Evolutionary conservation across 2,113 vertebrate genomes (phyloP).

Genomic region (Eclectus roratus): DNA sequence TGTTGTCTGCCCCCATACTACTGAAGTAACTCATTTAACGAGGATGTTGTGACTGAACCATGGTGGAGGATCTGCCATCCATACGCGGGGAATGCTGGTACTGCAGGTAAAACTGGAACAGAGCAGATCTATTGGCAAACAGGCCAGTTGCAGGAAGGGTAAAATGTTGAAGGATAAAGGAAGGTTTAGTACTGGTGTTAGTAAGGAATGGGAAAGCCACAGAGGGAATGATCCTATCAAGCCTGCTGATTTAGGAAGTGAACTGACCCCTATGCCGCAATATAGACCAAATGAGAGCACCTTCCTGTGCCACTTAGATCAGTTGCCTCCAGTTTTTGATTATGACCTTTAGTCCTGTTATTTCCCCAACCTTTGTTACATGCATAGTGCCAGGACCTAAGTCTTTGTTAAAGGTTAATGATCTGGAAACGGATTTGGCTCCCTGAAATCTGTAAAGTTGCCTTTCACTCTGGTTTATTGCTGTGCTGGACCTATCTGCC

Average conservation of each 20-base stretch:
- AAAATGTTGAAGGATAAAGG: background rate
- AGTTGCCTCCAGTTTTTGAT: background rate
- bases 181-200: background rate
- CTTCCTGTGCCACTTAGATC: background rate
- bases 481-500: background rate
- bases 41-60: background rate
- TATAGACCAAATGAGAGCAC: background rate
- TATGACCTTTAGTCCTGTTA: background rate
- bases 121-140: background rate
- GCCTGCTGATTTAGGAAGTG: background rate
- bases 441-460: background rate
- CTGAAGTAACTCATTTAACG: background rate
- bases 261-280: background rate
- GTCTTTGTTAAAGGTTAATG: background rate
- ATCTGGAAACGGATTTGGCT: background rate
- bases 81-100: fast-evolving
- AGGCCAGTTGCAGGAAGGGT: background rate
- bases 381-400: background rate
- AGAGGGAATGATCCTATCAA: background rate
- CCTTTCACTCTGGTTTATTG: background rate
- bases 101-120: background rate
- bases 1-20: background rate
- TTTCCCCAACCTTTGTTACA: background rate
- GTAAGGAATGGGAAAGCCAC: background rate
- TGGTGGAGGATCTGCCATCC: background rate